phyloP scores from a whole-genome alignment of 1,140 invertebrate species.

The Aphaenogaster floridana region DNA sequence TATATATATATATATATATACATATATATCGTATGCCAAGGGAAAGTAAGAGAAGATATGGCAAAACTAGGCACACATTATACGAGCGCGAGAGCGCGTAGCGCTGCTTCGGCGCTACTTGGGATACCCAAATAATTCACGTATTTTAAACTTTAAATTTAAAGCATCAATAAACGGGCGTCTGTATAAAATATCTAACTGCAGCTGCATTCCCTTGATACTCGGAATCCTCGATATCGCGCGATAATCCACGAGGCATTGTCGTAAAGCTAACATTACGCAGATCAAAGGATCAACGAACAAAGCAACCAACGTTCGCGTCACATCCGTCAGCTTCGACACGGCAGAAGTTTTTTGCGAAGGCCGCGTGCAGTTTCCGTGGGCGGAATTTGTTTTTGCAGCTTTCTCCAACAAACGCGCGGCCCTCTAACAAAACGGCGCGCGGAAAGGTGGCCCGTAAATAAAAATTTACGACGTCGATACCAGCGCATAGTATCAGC shows the following conservation, averaged over 20 bases:
- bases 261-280: neutral
- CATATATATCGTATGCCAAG: constrained; percentile 19
- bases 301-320: neutral
- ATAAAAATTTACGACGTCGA: constrained; percentile 22
- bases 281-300: neutral
- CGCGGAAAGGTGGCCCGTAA: neutral
- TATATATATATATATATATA: too few species aligned
- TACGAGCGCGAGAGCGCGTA: neutral
- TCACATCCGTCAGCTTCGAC: neutral
- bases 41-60: constrained; percentile 49
- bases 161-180: neutral
- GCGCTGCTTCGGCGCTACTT: neutral
- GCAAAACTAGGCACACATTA: constrained; percentile 21
- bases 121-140: neutral
- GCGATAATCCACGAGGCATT: neutral
- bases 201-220: neutral
- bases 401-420: neutral
- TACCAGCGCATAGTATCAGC: neutral
- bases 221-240: neutral
- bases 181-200: constrained; percentile 10
- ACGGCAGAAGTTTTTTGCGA: neutral
- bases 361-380: neutral
- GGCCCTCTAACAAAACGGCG: neutral
- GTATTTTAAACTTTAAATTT: neutral
- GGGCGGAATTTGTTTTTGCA: neutral